A percentile compares a stretch with the other conserved stretches of the same genome.
phyloP scores from a whole-genome alignment of 2,888 invertebrate species.

The Falcaria lacertinaria region DNA sequence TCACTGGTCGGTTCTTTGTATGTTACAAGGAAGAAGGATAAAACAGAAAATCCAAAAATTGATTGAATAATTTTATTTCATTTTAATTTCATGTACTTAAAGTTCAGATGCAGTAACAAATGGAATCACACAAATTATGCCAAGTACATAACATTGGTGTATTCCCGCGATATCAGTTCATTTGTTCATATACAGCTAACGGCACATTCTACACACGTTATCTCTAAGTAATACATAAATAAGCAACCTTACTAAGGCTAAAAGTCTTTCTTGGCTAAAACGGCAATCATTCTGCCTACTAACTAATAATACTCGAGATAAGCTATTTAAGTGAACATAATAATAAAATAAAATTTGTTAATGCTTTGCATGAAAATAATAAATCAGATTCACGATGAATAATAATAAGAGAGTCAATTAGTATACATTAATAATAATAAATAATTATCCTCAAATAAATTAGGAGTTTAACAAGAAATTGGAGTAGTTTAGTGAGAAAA shows the following conservation, averaged over 20 bases:
- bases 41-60: conserved; percentile 28
- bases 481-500: conserved; percentile 25
- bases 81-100: conserved; percentile 52
- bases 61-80: conserved; percentile 53
- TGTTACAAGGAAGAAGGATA: too few species aligned
- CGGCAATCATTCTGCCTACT: conserved; percentile 52
- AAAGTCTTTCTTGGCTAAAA: conserved; percentile 72
- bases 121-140: conserved; percentile 46
- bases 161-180: conserved; percentile 64
- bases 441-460: conserved; percentile 37
- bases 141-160: conserved; percentile 43
- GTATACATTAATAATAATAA: conserved; percentile 46
- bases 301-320: conserved; percentile 60
- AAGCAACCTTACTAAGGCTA: conserved; percentile 61
- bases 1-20: too few species aligned
- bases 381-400: conserved; percentile 32
- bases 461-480: conserved; percentile 24
- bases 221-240: conserved; percentile 54
- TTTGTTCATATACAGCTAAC: conserved; percentile 54
- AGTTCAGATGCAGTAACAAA: conserved; percentile 49
- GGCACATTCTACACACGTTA: conserved; percentile 52
- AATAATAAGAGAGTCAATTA: conserved; percentile 26
- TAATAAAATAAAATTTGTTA: conserved; percentile 30
- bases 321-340: conserved; percentile 32
- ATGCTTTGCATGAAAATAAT: conserved; percentile 35